These are phyloP conservation scores for Epinephelus cyanopodus DNA, from an alignment of 2,113 vertebrate genomes.

Conservation along the genomic window DNA sequence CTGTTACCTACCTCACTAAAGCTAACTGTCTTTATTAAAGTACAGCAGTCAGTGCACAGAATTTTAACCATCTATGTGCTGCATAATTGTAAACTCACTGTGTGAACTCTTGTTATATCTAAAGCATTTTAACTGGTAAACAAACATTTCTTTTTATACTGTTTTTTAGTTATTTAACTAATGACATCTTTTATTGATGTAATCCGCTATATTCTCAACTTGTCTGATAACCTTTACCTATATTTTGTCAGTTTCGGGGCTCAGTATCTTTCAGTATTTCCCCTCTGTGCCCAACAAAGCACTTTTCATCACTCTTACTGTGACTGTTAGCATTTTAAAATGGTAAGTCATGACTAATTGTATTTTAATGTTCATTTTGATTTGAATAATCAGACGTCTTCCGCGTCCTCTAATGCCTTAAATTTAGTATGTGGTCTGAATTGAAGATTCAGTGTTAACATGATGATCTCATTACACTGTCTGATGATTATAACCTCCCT, in stretches of 20 bases:
- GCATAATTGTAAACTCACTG: not conserved
- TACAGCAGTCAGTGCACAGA: not conserved
- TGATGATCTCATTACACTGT: not conserved
- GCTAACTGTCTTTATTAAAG: too few relatives aligned
- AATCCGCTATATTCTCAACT: not conserved
- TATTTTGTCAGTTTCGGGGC: conserved; percentile 25
- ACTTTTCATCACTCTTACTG: conserved; percentile 20
- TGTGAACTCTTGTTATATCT: not conserved
- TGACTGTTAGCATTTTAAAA: not conserved
- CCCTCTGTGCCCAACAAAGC: not conserved
- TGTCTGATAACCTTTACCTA: not conserved
- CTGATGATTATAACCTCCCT: not conserved
- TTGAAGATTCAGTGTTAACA: not conserved
- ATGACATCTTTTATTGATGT: not conserved
- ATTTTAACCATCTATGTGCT: not conserved
- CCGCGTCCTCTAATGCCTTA: not conserved
- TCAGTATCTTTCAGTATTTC: conserved; percentile 27
- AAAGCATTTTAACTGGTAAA: not conserved
- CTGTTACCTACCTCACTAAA: too few relatives aligned
- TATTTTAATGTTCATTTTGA: conserved; percentile 15
- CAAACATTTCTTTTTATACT: not conserved
- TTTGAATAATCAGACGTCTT: conserved; percentile 9
- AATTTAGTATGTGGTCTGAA: not conserved
- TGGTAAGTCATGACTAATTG: conserved; percentile 3
- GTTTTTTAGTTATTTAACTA: not conserved